Conservation (phyloP, 2,888 invertebrate species). For the Macroteleia sp. region DNA sequence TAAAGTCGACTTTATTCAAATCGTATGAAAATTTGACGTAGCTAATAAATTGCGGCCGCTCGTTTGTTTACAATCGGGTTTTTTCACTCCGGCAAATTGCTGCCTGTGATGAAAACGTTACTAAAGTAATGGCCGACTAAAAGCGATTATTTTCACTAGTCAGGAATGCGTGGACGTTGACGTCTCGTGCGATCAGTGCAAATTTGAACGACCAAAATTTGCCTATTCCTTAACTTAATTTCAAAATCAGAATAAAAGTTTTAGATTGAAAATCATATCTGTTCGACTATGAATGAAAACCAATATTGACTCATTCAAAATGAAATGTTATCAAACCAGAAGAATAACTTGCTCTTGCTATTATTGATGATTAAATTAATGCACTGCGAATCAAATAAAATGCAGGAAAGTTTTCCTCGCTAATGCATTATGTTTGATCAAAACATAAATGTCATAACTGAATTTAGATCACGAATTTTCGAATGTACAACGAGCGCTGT, state of each 20-base stretch:
- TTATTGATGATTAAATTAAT: conserved; percentile 60
- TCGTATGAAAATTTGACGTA: conserved; percentile 27
- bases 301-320: conserved; percentile 57
- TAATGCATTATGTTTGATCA: conserved; percentile 38
- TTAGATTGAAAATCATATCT: conserved; percentile 46
- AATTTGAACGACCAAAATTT: conserved; percentile 2
- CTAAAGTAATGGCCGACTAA: conserved; percentile 33
- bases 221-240: conserved; percentile 30
- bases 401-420: conserved; percentile 26
- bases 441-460: conserved; percentile 45
- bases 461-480: conserved; percentile 30
- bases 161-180: conserved; percentile 1
- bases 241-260: conserved; percentile 38
- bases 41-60: conserved; percentile 12
- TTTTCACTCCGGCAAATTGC: not conserved
- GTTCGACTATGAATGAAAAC: conserved; percentile 55
- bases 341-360: conserved; percentile 54
- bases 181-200: not conserved
- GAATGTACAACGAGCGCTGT: not conserved
- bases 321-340: conserved; percentile 57
- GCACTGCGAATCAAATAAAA: conserved; percentile 39
- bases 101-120: not conserved
- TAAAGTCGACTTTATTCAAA: conserved; percentile 27
- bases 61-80: conserved; percentile 25
- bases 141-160: conserved; percentile 23